Evolutionary conservation across 2,888 invertebrate species (phyloP).

Genomic region (Cancer borealis): DNA sequence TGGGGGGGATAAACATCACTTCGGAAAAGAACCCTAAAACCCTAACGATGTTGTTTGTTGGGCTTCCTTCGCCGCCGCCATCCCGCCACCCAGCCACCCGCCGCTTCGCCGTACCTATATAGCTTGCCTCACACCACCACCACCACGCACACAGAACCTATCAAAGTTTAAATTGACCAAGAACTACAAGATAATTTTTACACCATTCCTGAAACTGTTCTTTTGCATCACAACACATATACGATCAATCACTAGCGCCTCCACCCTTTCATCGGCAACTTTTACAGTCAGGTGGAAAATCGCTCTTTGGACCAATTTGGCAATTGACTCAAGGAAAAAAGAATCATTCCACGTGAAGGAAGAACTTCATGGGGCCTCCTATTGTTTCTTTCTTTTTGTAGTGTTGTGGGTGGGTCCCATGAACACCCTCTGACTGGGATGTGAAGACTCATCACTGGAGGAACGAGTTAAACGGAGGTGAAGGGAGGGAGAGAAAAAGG

Average conservation of each 20-base stretch:
- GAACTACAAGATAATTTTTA: background rate
- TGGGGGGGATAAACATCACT: background rate
- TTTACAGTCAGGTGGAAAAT: constrained; percentile 27
- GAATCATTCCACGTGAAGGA: background rate
- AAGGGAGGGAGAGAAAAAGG: background rate
- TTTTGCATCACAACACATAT: background rate
- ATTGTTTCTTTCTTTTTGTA: background rate
- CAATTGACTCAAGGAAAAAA: background rate
- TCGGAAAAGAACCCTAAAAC: background rate
- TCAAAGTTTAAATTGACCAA: constrained; percentile 34
- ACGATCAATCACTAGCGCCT: constrained; percentile 16
- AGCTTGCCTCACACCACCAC: background rate
- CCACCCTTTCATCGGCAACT: background rate
- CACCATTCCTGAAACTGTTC: background rate
- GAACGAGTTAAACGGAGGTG: background rate
- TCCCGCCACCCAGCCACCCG: background rate
- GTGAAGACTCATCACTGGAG: background rate
- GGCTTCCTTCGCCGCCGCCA: background rate
- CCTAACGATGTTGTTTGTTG: constrained; percentile 38
- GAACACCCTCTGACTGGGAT: background rate
- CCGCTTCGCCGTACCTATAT: background rate
- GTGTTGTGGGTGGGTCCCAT: background rate
- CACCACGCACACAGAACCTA: background rate
- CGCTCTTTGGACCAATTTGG: background rate
- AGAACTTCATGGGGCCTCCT: background rate